A percentile compares a stretch with the other conserved stretches of the same genome.
Evolutionary conservation across 2,113 vertebrate genomes (phyloP).

Genomic region (Microcebus jonahi): DNA sequence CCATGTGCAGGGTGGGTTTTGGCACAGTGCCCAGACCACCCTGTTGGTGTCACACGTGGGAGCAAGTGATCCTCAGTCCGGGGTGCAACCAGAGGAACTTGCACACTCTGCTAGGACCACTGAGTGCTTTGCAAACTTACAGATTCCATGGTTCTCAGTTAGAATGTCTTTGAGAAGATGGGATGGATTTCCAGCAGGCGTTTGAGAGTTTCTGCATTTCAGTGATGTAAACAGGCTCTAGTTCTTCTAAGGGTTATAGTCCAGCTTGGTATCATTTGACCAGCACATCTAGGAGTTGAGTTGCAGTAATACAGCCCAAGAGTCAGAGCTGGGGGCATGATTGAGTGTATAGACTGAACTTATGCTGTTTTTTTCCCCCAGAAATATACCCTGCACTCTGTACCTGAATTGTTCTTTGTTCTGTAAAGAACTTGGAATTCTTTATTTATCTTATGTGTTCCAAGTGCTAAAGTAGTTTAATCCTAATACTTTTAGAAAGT

Average conservation of each 20-base stretch:
- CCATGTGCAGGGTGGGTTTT: not conserved
- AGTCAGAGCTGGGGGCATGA: not conserved
- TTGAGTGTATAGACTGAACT: not conserved
- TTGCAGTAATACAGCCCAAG: not conserved
- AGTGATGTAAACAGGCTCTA: not conserved
- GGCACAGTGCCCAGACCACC: rapidly evolving
- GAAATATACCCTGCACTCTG: not conserved
- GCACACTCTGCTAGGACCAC: rapidly evolving
- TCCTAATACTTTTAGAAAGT: not conserved
- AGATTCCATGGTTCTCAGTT: not conserved
- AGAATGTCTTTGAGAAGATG: not conserved
- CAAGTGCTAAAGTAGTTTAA: not conserved
- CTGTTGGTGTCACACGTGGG: rapidly evolving
- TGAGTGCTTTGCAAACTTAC: not conserved
- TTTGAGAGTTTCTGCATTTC: not conserved
- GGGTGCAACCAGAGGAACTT: not conserved
- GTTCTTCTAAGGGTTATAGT: not conserved
- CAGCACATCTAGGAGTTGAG: not conserved
- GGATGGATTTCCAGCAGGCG: not conserved
- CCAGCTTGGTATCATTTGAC: not conserved
- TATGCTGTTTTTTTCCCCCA: not conserved
- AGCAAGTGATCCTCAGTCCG: rapidly evolving
- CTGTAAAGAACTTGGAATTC: not conserved
- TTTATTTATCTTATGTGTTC: not conserved
- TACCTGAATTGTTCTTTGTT: not conserved